Evolutionary conservation across 2,113 vertebrate genomes (phyloP), one percentile per base, ranked within the genome.

Genomic region (Festucalex cinctus): DNA sequence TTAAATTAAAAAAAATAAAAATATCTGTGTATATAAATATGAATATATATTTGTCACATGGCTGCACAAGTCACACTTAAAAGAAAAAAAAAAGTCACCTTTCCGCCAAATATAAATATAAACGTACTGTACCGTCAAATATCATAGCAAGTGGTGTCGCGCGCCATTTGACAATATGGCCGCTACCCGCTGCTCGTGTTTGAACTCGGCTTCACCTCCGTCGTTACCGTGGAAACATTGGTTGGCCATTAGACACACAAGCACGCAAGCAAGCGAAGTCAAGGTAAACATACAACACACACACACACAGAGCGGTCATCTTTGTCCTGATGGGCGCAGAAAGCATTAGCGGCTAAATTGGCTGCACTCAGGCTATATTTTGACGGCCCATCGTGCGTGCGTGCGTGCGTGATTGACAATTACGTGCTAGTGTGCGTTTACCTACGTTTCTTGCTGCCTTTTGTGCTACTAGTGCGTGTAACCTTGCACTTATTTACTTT

Each of bases 261-360:
- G 82, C 80, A 72, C 71, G 24, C 59, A 51, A 69, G 68, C 66
- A 71, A n/a, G 41, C 66, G 61, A 72, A 75, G 76, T 66, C 65
- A 53, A 83, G 82, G 87, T 86, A 84, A 88, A 86, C 74, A 74
- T 60, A 61, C 66, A 22, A 35, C 63, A 49, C 74, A 56, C 71
- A 63, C 57, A 73, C 64, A 73, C 66, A 60, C 64, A 83, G 81
- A 77, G 81, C 76, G 63, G 82, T 75, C 82, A 79, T 84, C 81
- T 83, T 74, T 51, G 66, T 77, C 67, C 72, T 88, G 84, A 90
- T 88, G 87, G 79, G 65, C 74, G 76, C 86, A 84, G 70, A 85
- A 81, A 77, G 87, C 87, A 90, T 90, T 88, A 89, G 56, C 71
- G 79, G 70, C 77, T 83, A 85, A 86, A 90, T 89, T 86, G 88